phyloP scores from a whole-genome alignment of 64 coral and sea anemone genomes.

The Orbicella faveolata region DNA sequence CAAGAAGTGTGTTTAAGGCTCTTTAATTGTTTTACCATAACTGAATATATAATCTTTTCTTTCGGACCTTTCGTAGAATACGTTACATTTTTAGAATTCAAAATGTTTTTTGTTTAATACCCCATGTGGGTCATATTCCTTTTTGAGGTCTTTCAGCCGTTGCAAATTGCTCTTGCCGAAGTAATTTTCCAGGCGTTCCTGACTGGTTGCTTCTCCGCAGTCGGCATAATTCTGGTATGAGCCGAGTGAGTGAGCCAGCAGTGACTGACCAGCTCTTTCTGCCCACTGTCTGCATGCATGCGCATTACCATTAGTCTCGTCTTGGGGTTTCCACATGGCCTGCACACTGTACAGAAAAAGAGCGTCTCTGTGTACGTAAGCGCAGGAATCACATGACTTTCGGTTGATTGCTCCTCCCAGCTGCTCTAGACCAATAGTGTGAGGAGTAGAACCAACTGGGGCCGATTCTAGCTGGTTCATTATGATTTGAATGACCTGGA shows the following conservation, averaged over 20 bases:
- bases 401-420: constrained; percentile 38
- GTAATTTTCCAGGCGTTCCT: constrained; percentile 28
- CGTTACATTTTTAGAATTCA: background rate
- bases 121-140: constrained; percentile 13
- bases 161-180: background rate
- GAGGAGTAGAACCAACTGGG: constrained; percentile 13
- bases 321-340: constrained; percentile 12
- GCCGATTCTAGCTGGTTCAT: background rate
- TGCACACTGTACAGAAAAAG: constrained; percentile 26
- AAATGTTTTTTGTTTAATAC: constrained; percentile 29
- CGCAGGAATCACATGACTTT: constrained; percentile 6
- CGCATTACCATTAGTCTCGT: constrained; percentile 16
- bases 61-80: no score
- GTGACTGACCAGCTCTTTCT: background rate
- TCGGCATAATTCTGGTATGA: constrained; percentile 36
- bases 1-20: no score
- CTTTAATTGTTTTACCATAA: no score
- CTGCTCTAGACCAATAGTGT: background rate
- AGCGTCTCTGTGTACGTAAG: constrained; percentile 17
- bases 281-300: constrained; percentile 9
- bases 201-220: background rate
- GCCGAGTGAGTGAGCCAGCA: constrained; percentile 26
- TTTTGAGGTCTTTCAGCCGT: background rate
- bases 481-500: constrained; percentile 31
- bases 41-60: no score